Base-by-base conservation (phyloP, 2,888 invertebrate genomes). In the Plusia festucae region DNA sequence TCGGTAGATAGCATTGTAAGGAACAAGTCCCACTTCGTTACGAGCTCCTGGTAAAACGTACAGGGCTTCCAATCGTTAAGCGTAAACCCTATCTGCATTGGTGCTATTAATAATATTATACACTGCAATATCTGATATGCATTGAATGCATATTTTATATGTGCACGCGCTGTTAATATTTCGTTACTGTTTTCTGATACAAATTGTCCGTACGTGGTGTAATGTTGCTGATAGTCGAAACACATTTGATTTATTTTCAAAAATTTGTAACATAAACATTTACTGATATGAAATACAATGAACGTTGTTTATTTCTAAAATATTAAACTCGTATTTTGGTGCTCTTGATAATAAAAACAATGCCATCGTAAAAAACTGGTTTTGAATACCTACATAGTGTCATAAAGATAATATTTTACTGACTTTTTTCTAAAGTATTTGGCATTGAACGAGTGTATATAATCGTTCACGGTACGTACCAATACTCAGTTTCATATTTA, bases 1-100 rank as follows among this genome's bases (percentile, higher is more conserved):
- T 85, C 82, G 78, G 90, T 84, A 93, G 94, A 94, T 95, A 94
- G 93, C 93, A 95, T 94, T 94, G 94, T 95, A 90, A 90, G 90
- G 85, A 88, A 88, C 93, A 92, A 89, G 90, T 89, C 87, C 90
- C 87, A 91, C 92, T 90, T 93, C 90, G 93, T 93, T 93, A 93
- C 88, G 86, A 87, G 91, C 93, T 92, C 90, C 93, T 82, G 90
- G 92, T 92, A 89, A 88, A 90, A 89, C 87, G 89, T 83, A 85
- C 76, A 82, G 82, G 76, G 84, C 86, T 83, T 88, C 82, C 88
- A 90, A 78, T 81, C 78, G 78, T 78, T 80, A 76, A 88, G 80
- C 88, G 84, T 87, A 90, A 88, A 84, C 83, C 85, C 90, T 91
- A 93, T 94, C 93, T 89, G 83, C 85, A 81, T 82, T 83, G 79